Evolutionary conservation across 1,140 invertebrate species (phyloP).

Genomic region (Cotesia typhae): DNA sequence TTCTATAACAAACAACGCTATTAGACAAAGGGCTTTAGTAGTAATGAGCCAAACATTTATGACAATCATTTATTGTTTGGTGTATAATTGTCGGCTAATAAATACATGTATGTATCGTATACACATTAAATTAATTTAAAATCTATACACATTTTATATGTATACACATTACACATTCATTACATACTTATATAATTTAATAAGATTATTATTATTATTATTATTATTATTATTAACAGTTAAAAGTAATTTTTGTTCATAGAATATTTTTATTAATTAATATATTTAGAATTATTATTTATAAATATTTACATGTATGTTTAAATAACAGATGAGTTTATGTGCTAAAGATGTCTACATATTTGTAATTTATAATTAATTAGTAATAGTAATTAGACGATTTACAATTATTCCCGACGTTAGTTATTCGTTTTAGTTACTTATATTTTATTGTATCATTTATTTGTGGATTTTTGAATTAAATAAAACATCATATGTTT

Average conservation of each 20-base stretch:
- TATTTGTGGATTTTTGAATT: constrained; percentile 22
- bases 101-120: constrained; percentile 36
- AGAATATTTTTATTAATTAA: not conserved
- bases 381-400: constrained; percentile 36
- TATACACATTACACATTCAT: too few species aligned
- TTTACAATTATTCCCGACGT: constrained; percentile 52
- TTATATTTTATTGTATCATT: not conserved
- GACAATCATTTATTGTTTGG: constrained; percentile 42
- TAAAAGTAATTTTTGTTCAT: constrained; percentile 11
- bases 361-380: constrained; percentile 36
- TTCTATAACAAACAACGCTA: constrained; percentile 56
- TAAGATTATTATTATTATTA: constrained; percentile 22
- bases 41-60: constrained; percentile 52
- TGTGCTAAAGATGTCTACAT: constrained; percentile 44
- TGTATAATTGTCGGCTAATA: constrained; percentile 39
- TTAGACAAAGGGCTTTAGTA: constrained; percentile 56
- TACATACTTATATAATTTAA: constrained; percentile 36
- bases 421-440: constrained; percentile 42
- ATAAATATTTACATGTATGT: constrained; percentile 39
- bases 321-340: constrained; percentile 42
- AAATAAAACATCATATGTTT: constrained; percentile 25
- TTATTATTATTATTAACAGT: constrained; percentile 1
- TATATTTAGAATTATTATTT: constrained; percentile 6
- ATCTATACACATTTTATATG: constrained; percentile 29
- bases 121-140: constrained; percentile 9